Percentiles rank a stretch among this genome's conserved stretches.
phyloP scores from a whole-genome alignment of 2,797 vertebrate genomes.

The Ptychobarbus kaznakovi region DNA sequence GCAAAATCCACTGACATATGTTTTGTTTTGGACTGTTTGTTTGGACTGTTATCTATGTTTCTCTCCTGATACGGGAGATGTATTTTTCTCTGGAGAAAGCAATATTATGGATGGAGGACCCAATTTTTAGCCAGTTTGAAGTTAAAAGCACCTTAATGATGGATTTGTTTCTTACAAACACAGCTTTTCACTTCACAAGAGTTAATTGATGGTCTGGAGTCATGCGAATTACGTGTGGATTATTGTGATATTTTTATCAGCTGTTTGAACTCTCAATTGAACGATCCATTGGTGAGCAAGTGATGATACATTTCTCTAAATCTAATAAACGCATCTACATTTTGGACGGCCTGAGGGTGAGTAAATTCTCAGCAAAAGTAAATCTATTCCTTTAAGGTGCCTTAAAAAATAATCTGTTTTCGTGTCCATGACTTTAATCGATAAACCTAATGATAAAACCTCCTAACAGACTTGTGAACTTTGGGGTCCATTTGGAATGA shows the following conservation, averaged over 20 bases:
- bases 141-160: neutral
- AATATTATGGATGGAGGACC: neutral
- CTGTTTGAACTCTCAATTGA: neutral
- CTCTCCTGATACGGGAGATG: neutral
- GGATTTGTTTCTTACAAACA: neutral
- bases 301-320: neutral
- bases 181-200: neutral
- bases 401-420: neutral
- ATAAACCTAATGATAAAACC: slow-evolving; percentile 9
- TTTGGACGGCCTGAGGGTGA: neutral
- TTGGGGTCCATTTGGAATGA: slow-evolving; percentile 20
- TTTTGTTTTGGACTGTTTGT: too few species aligned
- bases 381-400: neutral
- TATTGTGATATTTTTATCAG: neutral
- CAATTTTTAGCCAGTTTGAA: neutral
- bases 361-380: neutral
- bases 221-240: neutral
- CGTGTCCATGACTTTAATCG: neutral
- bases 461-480: neutral
- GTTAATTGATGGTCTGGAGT: neutral
- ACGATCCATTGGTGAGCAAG: neutral
- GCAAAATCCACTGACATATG: too few species aligned
- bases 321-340: neutral
- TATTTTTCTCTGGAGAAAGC: too few species aligned
- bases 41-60: too few species aligned